A percentile compares a stretch with the other conserved stretches of the same genome.
Evolutionary conservation across 2,797 vertebrate species (phyloP).

Genomic region (Crax fasciolata): DNA sequence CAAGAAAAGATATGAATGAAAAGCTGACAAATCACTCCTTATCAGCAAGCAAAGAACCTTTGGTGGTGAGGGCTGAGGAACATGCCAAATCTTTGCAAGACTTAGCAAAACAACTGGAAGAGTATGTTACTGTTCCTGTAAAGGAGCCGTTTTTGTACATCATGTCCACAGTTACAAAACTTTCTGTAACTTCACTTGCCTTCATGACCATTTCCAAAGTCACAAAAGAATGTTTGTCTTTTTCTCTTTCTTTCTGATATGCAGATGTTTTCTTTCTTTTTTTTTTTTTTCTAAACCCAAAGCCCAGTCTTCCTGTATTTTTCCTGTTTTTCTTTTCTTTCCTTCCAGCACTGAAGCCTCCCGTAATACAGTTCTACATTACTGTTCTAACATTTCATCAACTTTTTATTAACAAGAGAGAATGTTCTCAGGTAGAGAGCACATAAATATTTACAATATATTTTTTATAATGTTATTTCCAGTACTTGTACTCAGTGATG

Average conservation of each 20-base stretch:
- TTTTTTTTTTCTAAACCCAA: neutral
- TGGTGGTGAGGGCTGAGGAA: conserved; percentile 90
- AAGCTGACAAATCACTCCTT: conserved; percentile 87
- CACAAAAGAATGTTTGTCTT: neutral
- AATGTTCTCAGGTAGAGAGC: neutral
- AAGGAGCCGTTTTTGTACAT: neutral
- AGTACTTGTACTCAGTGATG: neutral
- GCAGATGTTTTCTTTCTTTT: neutral
- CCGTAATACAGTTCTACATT: neutral
- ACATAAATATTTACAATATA: neutral
- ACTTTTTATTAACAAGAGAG: neutral
- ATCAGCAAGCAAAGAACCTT: conserved; percentile 84
- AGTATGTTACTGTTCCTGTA: conserved; percentile 82
- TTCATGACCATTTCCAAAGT: neutral
- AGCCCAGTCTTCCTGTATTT: neutral
- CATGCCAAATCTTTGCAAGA: conserved; percentile 87
- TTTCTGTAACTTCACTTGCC: neutral
- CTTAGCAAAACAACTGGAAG: conserved; percentile 88
- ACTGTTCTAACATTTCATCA: neutral
- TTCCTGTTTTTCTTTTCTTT: neutral
- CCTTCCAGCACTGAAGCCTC: neutral
- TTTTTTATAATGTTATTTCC: conserved; percentile 1
- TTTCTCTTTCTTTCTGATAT: neutral
- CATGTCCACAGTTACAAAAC: neutral
- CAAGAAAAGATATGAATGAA: conserved; percentile 88